A percentile compares a stretch with the other conserved stretches of the same genome.
These are phyloP conservation scores for Esox masquinongy DNA, from an alignment of 2,797 vertebrate genomes.

Conservation along the genomic window DNA sequence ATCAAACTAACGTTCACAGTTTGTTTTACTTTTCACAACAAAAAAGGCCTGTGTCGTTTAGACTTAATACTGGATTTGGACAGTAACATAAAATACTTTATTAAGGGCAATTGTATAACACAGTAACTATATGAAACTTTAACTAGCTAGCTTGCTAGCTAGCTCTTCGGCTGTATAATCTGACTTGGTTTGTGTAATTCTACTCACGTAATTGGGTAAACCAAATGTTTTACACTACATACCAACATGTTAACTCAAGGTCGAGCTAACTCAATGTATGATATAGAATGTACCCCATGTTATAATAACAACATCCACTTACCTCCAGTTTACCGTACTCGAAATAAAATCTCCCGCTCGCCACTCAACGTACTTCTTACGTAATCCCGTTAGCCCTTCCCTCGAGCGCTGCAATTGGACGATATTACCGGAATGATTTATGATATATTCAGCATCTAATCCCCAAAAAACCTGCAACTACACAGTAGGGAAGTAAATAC, in stretches of 20 bases:
- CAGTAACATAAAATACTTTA: too few relatives aligned
- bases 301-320: not conserved
- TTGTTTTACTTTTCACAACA: too few relatives aligned
- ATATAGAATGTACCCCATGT: not conserved
- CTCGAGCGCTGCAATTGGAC: not conserved
- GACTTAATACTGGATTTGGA: too few relatives aligned
- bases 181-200: not conserved
- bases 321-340: not conserved
- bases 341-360: constrained; percentile 15
- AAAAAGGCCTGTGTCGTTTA: too few relatives aligned
- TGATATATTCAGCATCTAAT: too few relatives aligned
- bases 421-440: not conserved
- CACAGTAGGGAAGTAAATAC: not conserved
- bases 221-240: not conserved
- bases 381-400: constrained; percentile 1
- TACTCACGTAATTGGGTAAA: too few relatives aligned
- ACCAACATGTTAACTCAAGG: not conserved
- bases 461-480: not conserved
- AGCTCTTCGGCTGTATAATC: not conserved
- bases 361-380: not conserved
- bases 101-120: too few relatives aligned
- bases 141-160: not conserved
- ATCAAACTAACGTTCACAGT: too few relatives aligned
- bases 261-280: not conserved
- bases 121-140: too few relatives aligned